Percentiles rank a stretch among this genome's conserved stretches.
Evolutionary conservation across 2,888 invertebrate species (phyloP).

Genomic region (Petrolisthes cinctipes): DNA sequence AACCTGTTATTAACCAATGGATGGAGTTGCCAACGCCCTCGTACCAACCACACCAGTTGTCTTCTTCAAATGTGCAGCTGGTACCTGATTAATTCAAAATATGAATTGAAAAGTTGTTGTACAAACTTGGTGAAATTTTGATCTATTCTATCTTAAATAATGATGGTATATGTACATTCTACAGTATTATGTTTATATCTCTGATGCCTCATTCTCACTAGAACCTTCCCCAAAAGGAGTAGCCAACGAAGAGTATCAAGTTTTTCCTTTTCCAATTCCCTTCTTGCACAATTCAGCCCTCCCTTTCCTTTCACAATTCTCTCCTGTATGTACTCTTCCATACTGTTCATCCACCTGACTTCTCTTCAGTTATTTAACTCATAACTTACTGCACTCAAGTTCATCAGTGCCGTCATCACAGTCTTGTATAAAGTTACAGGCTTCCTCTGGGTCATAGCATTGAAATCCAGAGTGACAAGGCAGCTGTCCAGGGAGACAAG

Average conservation of each 20-base stretch:
- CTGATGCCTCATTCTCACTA: too few relatives aligned
- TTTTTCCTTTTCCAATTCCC: too few relatives aligned
- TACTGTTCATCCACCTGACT: background rate
- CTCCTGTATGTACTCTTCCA: too few relatives aligned
- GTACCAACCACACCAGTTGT: slow-evolving; percentile 51
- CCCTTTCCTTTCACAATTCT: too few relatives aligned
- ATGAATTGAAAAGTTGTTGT: too few relatives aligned
- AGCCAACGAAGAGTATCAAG: too few relatives aligned
- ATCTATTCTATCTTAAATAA: too few relatives aligned
- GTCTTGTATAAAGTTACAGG: slow-evolving; percentile 50
- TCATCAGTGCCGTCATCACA: slow-evolving; percentile 58
- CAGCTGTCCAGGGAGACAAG: slow-evolving; percentile 36
- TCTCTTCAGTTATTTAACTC: background rate
- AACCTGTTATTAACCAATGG: slow-evolving; percentile 41
- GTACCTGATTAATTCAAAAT: slow-evolving; percentile 22
- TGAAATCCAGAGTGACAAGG: slow-evolving; percentile 32
- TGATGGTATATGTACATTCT: too few relatives aligned
- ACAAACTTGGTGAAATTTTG: too few relatives aligned
- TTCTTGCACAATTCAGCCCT: too few relatives aligned
- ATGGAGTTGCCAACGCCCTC: slow-evolving; percentile 24
- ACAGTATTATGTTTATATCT: too few relatives aligned
- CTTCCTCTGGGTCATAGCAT: slow-evolving; percentile 44
- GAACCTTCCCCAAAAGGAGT: too few relatives aligned
- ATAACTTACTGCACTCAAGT: slow-evolving; percentile 46
- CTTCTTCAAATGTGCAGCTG: slow-evolving; percentile 49